phyloP scores from a whole-genome alignment of 2,113 vertebrate species.

The Leucoraja erinaceus region DNA sequence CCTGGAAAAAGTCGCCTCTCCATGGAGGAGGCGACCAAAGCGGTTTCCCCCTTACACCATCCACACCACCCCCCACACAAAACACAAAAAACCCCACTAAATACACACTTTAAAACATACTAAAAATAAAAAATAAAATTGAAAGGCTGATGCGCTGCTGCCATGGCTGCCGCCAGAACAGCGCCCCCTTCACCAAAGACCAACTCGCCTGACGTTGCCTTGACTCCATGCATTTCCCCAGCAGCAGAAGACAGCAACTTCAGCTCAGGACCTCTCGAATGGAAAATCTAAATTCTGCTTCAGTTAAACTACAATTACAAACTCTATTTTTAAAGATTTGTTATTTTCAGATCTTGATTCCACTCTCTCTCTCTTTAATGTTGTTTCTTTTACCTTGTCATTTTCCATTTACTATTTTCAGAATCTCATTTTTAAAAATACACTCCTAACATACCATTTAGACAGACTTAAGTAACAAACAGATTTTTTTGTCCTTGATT shows the following conservation, averaged over 20 bases:
- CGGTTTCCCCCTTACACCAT: too few species aligned
- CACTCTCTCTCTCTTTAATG: not conserved
- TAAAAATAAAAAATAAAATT: too few species aligned
- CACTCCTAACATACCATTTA: not conserved
- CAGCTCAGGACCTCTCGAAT: not conserved
- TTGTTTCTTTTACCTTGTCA: not conserved
- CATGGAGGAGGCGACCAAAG: too few species aligned
- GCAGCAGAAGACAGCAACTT: not conserved
- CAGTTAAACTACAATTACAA: not conserved
- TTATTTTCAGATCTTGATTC: not conserved
- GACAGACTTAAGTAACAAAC: not conserved
- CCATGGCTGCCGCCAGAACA: too few species aligned
- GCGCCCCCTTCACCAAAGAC: too few species aligned
- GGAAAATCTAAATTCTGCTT: not conserved
- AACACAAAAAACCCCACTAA: too few species aligned
- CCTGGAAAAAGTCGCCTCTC: too few species aligned
- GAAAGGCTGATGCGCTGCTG: too few species aligned
- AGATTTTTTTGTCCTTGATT: not conserved
- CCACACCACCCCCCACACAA: too few species aligned
- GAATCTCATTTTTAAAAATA: not conserved
- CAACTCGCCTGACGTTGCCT: not conserved
- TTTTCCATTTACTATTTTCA: not conserved
- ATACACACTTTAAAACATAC: too few species aligned
- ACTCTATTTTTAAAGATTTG: not conserved
- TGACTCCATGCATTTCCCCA: not conserved